Evolutionary conservation across 2,888 invertebrate species (phyloP).

Genomic region (Ichneumoninae sp.): DNA sequence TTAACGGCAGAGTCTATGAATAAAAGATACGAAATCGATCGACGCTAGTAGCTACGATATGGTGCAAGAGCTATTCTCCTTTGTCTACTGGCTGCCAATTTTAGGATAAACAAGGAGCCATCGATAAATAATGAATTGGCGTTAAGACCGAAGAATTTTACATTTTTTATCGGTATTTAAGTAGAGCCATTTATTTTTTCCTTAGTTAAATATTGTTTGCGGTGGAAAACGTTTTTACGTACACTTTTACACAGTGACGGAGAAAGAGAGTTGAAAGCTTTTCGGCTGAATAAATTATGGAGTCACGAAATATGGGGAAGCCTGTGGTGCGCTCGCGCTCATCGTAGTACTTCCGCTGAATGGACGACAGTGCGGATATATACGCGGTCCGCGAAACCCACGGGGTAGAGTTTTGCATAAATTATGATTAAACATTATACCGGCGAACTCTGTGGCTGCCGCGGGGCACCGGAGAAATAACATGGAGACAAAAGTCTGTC

Average conservation of each 20-base stretch:
- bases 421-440: slow-evolving; percentile 66
- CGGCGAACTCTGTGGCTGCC: slow-evolving; percentile 19
- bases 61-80: slow-evolving; percentile 19
- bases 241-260: slow-evolving; percentile 73
- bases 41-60: slow-evolving; percentile 14
- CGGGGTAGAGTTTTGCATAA: slow-evolving; percentile 66
- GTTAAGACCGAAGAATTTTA: background rate
- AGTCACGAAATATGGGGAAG: slow-evolving; percentile 65
- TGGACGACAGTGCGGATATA: slow-evolving; percentile 44
- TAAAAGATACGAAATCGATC: slow-evolving; percentile 67
- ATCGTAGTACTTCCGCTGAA: slow-evolving; percentile 57
- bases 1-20: slow-evolving; percentile 64
- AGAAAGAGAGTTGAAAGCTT: slow-evolving; percentile 68
- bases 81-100: background rate
- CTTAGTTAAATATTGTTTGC: slow-evolving; percentile 39
- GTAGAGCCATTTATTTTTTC: slow-evolving; percentile 30
- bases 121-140: slow-evolving; percentile 7
- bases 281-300: slow-evolving; percentile 74
- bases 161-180: background rate
- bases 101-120: background rate
- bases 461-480: slow-evolving; percentile 2
- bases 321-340: slow-evolving; percentile 42
- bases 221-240: slow-evolving; percentile 52
- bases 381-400: slow-evolving; percentile 24
- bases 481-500: slow-evolving; percentile 21